These are phyloP conservation scores for Abscondita cerata DNA, from an alignment of 2,888 invertebrate species.

Conservation along the genomic window DNA sequence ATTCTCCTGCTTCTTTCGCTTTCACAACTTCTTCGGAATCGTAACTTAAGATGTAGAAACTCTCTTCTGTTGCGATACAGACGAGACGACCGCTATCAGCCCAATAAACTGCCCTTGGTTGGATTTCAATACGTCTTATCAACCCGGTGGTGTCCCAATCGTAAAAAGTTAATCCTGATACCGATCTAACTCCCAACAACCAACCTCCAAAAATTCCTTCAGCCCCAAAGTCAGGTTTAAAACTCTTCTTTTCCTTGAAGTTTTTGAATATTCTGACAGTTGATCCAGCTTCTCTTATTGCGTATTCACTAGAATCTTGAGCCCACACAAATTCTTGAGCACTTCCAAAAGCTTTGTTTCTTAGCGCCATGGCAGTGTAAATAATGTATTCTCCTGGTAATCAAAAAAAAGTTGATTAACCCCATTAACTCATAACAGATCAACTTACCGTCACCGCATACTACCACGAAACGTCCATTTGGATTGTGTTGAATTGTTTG, in stretches of 20 bases:
- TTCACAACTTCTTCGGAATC: slow-evolving; percentile 81
- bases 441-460: slow-evolving; percentile 90
- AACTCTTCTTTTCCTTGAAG: slow-evolving; percentile 95
- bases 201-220: slow-evolving; percentile 72
- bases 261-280: slow-evolving; percentile 96
- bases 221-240: slow-evolving; percentile 96
- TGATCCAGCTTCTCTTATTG: slow-evolving; percentile 79
- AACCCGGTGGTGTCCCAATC: slow-evolving; percentile 96
- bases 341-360: slow-evolving; percentile 98
- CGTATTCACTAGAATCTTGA: slow-evolving; percentile 92
- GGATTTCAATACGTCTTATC: slow-evolving; percentile 95
- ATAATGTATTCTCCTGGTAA: slow-evolving; percentile 88
- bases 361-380: slow-evolving; percentile 98
- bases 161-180: slow-evolving; percentile 92
- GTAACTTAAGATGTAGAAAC: slow-evolving; percentile 92
- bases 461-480: slow-evolving; percentile 93
- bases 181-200: slow-evolving; percentile 78
- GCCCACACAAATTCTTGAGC: slow-evolving; percentile 99
- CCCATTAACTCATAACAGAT: neutral
- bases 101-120: slow-evolving; percentile 94
- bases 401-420: no score
- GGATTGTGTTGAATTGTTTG: slow-evolving; percentile 98
- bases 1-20: slow-evolving; percentile 78
- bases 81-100: slow-evolving; percentile 94
- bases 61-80: slow-evolving; percentile 93